phyloP scores from a whole-genome alignment of 2,113 vertebrate genomes.

The Rutilus rutilus region DNA sequence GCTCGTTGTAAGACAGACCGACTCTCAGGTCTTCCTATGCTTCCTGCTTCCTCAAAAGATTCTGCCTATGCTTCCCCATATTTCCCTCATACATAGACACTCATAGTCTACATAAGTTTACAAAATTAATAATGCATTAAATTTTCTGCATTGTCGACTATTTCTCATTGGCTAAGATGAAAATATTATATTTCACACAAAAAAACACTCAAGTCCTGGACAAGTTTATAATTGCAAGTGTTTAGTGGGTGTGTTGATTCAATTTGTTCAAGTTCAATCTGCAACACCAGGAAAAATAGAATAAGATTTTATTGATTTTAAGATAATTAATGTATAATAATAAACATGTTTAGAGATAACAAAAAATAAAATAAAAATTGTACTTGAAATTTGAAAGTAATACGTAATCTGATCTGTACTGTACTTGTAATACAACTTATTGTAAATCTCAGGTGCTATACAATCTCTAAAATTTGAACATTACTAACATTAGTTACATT shows the following conservation, averaged over 20 bases:
- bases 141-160: neutral
- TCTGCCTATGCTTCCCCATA: constrained; percentile 58
- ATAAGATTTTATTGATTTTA: neutral
- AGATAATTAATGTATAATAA: neutral
- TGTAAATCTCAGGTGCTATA: constrained; percentile 31
- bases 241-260: neutral
- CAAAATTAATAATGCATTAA: constrained; percentile 1
- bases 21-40: constrained; percentile 81
- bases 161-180: neutral
- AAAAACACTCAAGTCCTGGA: too few relatives aligned
- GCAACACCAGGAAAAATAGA: neutral
- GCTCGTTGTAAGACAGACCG: constrained; percentile 83
- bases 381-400: neutral
- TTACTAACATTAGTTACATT: neutral
- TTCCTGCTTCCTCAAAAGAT: constrained; percentile 76
- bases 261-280: neutral
- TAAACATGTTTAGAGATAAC: neutral
- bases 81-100: constrained; percentile 56
- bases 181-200: neutral
- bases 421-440: neutral
- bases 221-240: neutral
- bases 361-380: too few relatives aligned
- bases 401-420: constrained; percentile 47
- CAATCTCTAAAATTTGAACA: constrained; percentile 18
- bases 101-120: constrained; percentile 66